Evolutionary conservation across 1,140 invertebrate genomes (phyloP).

Genomic region (Drosophila parabipectinata): DNA sequence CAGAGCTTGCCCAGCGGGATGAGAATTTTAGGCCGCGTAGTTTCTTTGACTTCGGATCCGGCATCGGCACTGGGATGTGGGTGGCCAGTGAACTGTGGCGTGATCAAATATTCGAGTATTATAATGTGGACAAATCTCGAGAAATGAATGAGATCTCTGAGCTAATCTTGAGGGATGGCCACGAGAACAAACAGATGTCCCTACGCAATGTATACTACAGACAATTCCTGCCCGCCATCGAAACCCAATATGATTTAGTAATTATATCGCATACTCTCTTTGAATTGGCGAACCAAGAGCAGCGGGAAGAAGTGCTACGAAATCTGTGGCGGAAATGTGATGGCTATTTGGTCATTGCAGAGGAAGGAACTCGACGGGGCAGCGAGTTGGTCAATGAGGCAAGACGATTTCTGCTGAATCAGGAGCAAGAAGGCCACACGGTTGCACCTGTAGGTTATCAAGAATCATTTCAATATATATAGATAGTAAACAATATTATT

Average conservation of each 20-base stretch:
- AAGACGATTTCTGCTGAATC: constrained; percentile 88
- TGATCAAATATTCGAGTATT: constrained; percentile 90
- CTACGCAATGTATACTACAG: constrained; percentile 89
- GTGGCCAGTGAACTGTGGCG: constrained; percentile 90
- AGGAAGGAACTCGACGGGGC: constrained; percentile 92
- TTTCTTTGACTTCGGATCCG: constrained; percentile 96
- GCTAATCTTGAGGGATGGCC: constrained; percentile 88
- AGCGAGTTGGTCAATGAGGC: constrained; percentile 91
- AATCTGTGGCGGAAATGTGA: constrained; percentile 95
- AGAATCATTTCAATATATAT: not conserved
- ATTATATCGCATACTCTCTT: constrained; percentile 92
- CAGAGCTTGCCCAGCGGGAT: constrained; percentile 88
- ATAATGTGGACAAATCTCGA: constrained; percentile 91
- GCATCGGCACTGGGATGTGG: constrained; percentile 93
- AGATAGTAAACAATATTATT: not conserved
- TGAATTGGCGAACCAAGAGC: constrained; percentile 89
- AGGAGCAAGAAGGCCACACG: constrained; percentile 85
- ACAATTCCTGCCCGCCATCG: constrained; percentile 91
- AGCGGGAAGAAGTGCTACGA: constrained; percentile 88
- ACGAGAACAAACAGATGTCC: constrained; percentile 86
- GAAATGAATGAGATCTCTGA: constrained; percentile 93
- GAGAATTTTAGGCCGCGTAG: constrained; percentile 89
- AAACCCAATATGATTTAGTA: constrained; percentile 91
- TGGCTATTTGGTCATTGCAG: constrained; percentile 92
- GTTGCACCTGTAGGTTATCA: constrained; percentile 88